Evolutionary conservation across 92 coral and sea anemone genomes (phyloP), one percentile per base, ranked within the genome.

Genomic region (Epizoanthus rinbou): DNA sequence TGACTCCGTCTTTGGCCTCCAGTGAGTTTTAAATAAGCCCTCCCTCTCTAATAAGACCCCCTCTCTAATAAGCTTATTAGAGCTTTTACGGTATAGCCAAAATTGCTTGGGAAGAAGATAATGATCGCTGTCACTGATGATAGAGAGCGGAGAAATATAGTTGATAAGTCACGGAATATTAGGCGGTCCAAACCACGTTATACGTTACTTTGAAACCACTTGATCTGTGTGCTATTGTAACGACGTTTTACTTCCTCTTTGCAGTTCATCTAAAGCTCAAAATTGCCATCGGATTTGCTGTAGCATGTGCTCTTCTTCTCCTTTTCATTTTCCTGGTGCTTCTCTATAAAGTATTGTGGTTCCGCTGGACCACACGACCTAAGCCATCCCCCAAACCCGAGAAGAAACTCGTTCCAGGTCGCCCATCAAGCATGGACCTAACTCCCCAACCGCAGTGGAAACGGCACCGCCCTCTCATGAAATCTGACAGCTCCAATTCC

Each of bases 401-500:
- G 47, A 50, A 74, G 31, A 85, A 74, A 68, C 54, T 68, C 5
- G 39, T 89, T 4, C 85, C 94, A 14, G 70, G 84, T 37, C 54
- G 88, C 13, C 65, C 73, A 67, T 93, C 88, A 50, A 88, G 89
- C 59, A 14, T 63, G 10, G 90, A 85, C 62, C 81, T 91, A 11
- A 57, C 90, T 39, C 88, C 83, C 21, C 82, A 84, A 7, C 93
- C 87, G 14, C 91, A 88, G 22, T 78, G 82, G 82, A 87, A 90
- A 4, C 90, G 95, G 1, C 95, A 87, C 73, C 86, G 88, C 16
- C 94, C 92, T 10, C 86, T 97, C 57, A 97, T 97, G 99, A 89
- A 91, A 66, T 75, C 98, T 14, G 99, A 97, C 89, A 97, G 99
- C 85, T 97, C 99, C 0, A 74, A 78, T 31, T 97, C 99, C 14